Evolutionary conservation across 2,888 invertebrate species (phyloP), one percentile per base, ranked within the genome.

Genomic region (Brachypalpus laphriformis): DNA sequence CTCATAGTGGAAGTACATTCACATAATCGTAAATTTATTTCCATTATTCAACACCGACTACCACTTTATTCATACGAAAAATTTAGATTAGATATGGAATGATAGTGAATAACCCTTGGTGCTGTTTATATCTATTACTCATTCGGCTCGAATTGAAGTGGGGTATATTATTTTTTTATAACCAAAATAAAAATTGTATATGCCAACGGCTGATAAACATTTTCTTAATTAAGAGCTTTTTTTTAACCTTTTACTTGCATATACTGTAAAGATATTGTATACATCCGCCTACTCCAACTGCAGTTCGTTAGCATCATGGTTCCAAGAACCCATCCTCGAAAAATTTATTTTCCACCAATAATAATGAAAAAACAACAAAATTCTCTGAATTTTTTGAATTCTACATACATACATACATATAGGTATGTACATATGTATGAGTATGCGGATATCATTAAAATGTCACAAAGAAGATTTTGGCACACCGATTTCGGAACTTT

Each of bases 361-460:
- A 63, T 47, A 45, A 31, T 49, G 37, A 65, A 54, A 68, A 54
- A 42, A 22, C 6, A n/a, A 37, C 11, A 1, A 20, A 51, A 42
- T 37, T 25, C 16, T 16, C 22, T 0, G 40, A 18, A 51, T 22
- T 57, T 22, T 8, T 20, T 28, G 6, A 16, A 54, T 31, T 6
- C 34, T 16, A 14, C 45, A n/a, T n/a, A n/a, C n/a, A n/a, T n/a
- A n/a, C n/a, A n/a, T n/a, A n/a, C n/a, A n/a, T n/a, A n/a, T n/a
- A n/a, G n/a, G n/a, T n/a, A n/a, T n/a, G n/a, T n/a, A n/a, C n/a
- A n/a, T n/a, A n/a, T n/a, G n/a, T n/a, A n/a, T n/a, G n/a, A n/a
- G n/a, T 5, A 18, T 34, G 31, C 31, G 56, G 47, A 34, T 45
- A 59, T 59, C 71, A 11, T 59, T 37, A 49, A 71, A 71, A 57